These are phyloP conservation scores for Cyclophora punctaria DNA, from an alignment of 2,888 invertebrate genomes.

Conservation along the genomic window DNA sequence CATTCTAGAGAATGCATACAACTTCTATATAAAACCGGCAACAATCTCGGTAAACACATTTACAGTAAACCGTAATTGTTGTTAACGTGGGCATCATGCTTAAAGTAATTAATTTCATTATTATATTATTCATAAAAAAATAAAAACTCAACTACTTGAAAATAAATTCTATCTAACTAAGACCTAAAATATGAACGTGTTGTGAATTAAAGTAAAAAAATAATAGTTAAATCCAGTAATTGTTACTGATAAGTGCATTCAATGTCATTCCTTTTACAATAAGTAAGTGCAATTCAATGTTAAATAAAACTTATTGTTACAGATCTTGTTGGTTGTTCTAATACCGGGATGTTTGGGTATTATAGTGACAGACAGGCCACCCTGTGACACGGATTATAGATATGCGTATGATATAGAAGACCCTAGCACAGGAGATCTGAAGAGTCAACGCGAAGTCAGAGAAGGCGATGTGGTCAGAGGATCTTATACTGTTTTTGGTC, in stretches of 20 bases:
- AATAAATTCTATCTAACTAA: no score
- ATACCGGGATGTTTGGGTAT: conserved; percentile 39
- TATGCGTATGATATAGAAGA: conserved; percentile 70
- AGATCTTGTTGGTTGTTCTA: conserved; percentile 23
- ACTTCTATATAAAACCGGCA: conserved; percentile 54
- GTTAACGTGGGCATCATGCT: conserved; percentile 38
- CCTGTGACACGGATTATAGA: conserved; percentile 52
- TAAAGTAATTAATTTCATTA: conserved; percentile 24
- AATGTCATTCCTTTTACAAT: no score
- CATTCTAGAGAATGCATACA: conserved; percentile 50
- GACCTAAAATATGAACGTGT: no score
- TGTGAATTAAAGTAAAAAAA: no score
- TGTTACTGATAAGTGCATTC: no score
- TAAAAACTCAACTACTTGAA: no score
- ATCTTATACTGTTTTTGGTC: conserved; percentile 58
- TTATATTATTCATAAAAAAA: not conserved
- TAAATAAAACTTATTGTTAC: conserved; percentile 1
- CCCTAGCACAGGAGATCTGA: conserved; percentile 65
- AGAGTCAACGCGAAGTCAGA: conserved; percentile 57
- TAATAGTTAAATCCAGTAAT: no score
- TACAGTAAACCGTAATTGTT: conserved; percentile 41
- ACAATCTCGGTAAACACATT: conserved; percentile 29
- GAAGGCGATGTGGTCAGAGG: conserved; percentile 57
- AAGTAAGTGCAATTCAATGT: no score
- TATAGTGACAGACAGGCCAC: conserved; percentile 50